phyloP scores from a whole-genome alignment of 2,797 vertebrate species.

The Eleutherodactylus coqui region DNA sequence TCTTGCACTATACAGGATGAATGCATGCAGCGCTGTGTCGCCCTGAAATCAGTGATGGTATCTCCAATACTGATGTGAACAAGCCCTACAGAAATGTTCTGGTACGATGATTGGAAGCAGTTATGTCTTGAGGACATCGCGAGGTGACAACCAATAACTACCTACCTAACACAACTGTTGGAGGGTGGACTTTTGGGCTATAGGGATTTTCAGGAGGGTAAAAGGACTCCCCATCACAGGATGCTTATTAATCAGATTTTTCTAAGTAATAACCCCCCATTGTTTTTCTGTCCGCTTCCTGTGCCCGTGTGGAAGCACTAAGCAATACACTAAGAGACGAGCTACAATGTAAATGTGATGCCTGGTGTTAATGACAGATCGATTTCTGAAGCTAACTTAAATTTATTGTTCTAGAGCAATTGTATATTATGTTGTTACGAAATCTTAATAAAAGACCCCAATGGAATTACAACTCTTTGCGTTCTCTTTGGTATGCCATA shows the following conservation, averaged over 20 bases:
- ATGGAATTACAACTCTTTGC: neutral
- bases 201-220: no score
- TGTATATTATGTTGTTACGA: conserved; percentile 38
- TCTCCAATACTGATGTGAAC: no score
- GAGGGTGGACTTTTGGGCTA: no score
- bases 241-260: neutral
- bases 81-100: no score
- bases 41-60: no score
- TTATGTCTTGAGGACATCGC: no score
- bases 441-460: conserved; percentile 33
- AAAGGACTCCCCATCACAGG: neutral
- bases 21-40: no score
- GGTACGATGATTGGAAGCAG: no score
- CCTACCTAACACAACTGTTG: no score
- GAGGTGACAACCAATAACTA: no score
- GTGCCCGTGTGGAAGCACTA: neutral
- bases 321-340: neutral
- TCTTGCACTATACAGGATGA: no score
- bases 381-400: neutral
- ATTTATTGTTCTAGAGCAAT: conserved; percentile 11
- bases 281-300: neutral
- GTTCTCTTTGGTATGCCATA: neutral
- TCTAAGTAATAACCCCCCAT: neutral
- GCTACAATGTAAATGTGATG: conserved; percentile 36
- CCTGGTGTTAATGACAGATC: conserved; percentile 40